Evolutionary conservation across 2,888 invertebrate species (phyloP).

Genomic region (Nysson spinosus): DNA sequence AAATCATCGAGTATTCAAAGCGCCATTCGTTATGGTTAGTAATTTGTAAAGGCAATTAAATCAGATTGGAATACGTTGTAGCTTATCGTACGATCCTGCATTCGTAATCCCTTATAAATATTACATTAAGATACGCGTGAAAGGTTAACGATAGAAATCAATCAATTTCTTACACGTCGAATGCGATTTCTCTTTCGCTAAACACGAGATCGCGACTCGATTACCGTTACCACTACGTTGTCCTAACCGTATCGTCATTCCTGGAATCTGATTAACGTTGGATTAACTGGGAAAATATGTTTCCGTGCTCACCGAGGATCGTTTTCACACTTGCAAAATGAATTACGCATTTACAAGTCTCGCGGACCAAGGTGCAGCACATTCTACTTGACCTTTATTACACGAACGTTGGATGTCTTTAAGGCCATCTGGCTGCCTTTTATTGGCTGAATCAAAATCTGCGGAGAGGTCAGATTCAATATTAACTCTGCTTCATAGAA

Average conservation of each 20-base stretch:
- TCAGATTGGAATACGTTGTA: constrained; percentile 1
- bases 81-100: not conserved
- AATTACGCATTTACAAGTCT: not conserved
- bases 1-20: constrained; percentile 1
- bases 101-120: constrained; percentile 2
- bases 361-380: too few relatives aligned
- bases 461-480: too few relatives aligned
- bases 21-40: not conserved
- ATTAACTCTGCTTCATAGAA: too few relatives aligned
- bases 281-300: constrained; percentile 2
- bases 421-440: too few relatives aligned
- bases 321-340: not conserved
- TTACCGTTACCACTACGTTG: not conserved
- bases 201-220: constrained; percentile 1
- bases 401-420: too few relatives aligned
- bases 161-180: constrained; percentile 2
- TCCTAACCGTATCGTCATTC: not conserved
- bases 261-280: not conserved
- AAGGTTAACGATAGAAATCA: not conserved
- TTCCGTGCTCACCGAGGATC: not conserved
- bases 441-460: too few relatives aligned
- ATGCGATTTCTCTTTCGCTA: constrained; percentile 1
- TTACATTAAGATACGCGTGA: constrained; percentile 1
- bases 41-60: not conserved
- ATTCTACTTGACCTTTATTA: too few relatives aligned